Conservation (phyloP, 1,140 invertebrate species). For the Leptonema lineaticorne region DNA sequence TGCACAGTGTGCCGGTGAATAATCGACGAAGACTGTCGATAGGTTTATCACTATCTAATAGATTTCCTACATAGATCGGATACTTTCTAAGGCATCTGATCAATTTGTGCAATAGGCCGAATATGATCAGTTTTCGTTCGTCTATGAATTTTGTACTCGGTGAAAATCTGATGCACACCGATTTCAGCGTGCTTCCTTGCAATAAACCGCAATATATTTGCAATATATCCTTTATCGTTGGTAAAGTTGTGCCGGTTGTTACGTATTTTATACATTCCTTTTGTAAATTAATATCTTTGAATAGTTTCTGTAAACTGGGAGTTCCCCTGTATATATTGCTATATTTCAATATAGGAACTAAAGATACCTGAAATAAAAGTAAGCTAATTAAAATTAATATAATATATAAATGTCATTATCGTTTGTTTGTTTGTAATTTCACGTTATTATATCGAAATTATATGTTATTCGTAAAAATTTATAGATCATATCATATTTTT, state of each 20-base stretch:
- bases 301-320: conserved; percentile 73
- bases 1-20: conserved; percentile 78
- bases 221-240: conserved; percentile 26
- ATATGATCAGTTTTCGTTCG: conserved; percentile 86
- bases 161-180: conserved; percentile 73
- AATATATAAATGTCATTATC: too few species aligned
- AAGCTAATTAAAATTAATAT: too few species aligned
- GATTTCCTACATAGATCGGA: conserved; percentile 58
- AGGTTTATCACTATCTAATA: conserved; percentile 46
- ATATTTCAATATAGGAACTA: conserved; percentile 92
- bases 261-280: conserved; percentile 74
- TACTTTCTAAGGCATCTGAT: conserved; percentile 82
- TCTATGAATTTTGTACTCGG: conserved; percentile 63
- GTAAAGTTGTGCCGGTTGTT: conserved; percentile 49
- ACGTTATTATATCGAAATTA: too few species aligned
- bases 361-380: conserved; percentile 68
- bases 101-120: conserved; percentile 83
- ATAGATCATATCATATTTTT: too few species aligned
- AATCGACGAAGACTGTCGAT: conserved; percentile 61
- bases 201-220: conserved; percentile 36
- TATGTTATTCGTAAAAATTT: too few species aligned
- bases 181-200: conserved; percentile 75
- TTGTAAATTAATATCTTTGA: conserved; percentile 69
- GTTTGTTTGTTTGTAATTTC: too few species aligned
- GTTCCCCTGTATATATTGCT: conserved; percentile 90